phyloP scores from a whole-genome alignment of 2,888 invertebrate genomes.

The Leucophora obtusa region DNA sequence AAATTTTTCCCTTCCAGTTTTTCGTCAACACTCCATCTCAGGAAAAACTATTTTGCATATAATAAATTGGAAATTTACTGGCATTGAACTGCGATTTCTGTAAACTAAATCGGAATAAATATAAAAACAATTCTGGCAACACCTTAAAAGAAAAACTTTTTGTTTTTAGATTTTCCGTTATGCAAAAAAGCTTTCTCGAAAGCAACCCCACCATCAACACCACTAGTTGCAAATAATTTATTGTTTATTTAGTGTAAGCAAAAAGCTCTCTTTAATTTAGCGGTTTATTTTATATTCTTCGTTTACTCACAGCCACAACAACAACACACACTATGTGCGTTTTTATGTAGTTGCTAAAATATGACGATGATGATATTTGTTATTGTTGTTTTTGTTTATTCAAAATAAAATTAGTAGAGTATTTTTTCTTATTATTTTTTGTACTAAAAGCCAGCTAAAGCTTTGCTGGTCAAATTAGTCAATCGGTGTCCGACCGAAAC shows the following conservation, averaged over 20 bases:
- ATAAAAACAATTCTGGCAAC: not conserved
- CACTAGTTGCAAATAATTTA: constrained; percentile 29
- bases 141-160: not conserved
- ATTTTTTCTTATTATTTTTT: constrained; percentile 20
- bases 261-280: constrained; percentile 46
- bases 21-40: too few relatives aligned
- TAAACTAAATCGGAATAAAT: too few relatives aligned
- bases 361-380: constrained; percentile 3
- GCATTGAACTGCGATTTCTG: too few relatives aligned
- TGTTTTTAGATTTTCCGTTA: constrained; percentile 3
- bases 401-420: constrained; percentile 25
- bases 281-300: constrained; percentile 16
- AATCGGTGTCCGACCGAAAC: constrained; percentile 79
- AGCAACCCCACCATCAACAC: constrained; percentile 15
- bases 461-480: constrained; percentile 74
- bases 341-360: constrained; percentile 17
- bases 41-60: too few relatives aligned
- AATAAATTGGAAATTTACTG: too few relatives aligned
- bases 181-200: constrained; percentile 27
- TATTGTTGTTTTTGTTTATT: constrained; percentile 27
- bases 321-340: constrained; percentile 5
- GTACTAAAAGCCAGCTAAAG: constrained; percentile 65
- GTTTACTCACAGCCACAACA: constrained; percentile 22
- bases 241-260: constrained; percentile 12
- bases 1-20: too few relatives aligned